Percentiles rank a stretch among this genome's conserved stretches.
Conservation (phyloP, 2,113 vertebrate genomes). For the Cricetomys ansorgei region DNA sequence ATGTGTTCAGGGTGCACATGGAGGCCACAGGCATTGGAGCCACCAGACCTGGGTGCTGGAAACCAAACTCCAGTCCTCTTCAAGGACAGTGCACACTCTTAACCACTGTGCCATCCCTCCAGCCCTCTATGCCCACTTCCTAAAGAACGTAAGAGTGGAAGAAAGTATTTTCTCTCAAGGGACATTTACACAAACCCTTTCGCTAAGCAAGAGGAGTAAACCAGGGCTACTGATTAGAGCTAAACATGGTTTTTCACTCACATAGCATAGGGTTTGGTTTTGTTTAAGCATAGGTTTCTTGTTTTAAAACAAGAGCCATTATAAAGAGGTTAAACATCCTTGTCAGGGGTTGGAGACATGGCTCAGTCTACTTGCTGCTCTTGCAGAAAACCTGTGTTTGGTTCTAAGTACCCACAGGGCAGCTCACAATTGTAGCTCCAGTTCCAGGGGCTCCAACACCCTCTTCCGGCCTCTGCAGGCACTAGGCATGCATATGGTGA, state of each 20-base stretch:
- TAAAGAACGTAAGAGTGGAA: background rate
- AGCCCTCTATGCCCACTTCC: background rate
- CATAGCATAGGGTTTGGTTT: background rate
- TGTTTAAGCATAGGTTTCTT: background rate
- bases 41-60: too few relatives aligned
- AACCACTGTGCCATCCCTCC: background rate
- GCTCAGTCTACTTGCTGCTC: background rate
- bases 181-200: background rate
- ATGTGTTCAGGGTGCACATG: background rate
- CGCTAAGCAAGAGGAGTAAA: background rate
- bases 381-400: background rate
- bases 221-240: background rate
- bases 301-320: background rate
- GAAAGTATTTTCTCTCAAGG: background rate
- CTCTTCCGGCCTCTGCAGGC: background rate
- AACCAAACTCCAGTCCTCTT: background rate
- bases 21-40: background rate
- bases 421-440: background rate
- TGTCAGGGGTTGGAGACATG: background rate
- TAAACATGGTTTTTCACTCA: background rate
- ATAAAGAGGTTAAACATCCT: background rate
- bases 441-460: background rate
- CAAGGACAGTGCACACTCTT: too few relatives aligned
- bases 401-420: background rate
- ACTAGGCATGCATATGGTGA: background rate